These are phyloP conservation scores for Bolinopsis microptera DNA, from an alignment of 37 sponge, comb jelly and placozoan species.

Conservation along the genomic window DNA sequence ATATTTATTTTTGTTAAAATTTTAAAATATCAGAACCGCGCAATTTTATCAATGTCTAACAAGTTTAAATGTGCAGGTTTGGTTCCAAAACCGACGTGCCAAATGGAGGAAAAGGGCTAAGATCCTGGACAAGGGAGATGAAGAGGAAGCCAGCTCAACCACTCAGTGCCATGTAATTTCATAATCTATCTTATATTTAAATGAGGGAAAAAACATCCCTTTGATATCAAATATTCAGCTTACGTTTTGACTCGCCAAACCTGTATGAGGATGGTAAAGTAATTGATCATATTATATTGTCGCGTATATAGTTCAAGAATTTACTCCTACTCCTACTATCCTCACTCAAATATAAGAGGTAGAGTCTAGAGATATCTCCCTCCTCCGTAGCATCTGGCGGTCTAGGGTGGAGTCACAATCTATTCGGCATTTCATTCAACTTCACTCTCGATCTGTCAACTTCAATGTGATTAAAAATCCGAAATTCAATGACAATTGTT, in stretches of 20 bases:
- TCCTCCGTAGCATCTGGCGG: not conserved
- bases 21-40: no score
- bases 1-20: no score
- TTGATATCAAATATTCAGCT: no score
- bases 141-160: slow-evolving; percentile 1
- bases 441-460: not conserved
- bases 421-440: not conserved
- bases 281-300: no score
- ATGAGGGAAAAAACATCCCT: no score
- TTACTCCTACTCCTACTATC: no score
- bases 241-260: no score
- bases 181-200: no score
- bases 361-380: not conserved
- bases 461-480: not conserved
- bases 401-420: not conserved
- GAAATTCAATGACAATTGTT: not conserved
- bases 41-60: no score
- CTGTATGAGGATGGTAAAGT: no score
- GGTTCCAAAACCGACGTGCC: not conserved
- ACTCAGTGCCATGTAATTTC: not conserved
- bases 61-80: slow-evolving; percentile 20
- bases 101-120: not conserved
- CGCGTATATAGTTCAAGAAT: no score
- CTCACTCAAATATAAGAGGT: no score
- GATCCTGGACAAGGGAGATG: not conserved